A percentile compares a stretch with the other conserved stretches of the same genome.
phyloP scores from a whole-genome alignment of 2,113 vertebrate species.

The Hypanus sabinus region DNA sequence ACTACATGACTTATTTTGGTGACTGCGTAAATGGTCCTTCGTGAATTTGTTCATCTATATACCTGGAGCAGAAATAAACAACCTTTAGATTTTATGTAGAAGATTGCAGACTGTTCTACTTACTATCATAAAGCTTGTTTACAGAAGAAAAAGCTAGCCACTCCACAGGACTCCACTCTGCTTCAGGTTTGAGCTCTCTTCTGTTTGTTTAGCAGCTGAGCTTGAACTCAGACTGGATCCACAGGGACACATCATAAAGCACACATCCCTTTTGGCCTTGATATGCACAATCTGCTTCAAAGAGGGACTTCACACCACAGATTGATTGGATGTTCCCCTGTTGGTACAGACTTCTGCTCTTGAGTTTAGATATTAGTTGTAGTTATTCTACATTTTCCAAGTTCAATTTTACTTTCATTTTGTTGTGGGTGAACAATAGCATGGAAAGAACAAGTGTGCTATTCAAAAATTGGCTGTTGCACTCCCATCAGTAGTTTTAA shows the following conservation, averaged over 20 bases:
- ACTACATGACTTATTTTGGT: neutral
- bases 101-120: constrained; percentile 7
- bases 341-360: constrained; percentile 26
- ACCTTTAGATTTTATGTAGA: constrained; percentile 3
- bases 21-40: neutral
- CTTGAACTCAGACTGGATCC: constrained; percentile 34
- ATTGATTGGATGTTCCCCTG: constrained; percentile 31
- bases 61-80: neutral
- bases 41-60: neutral
- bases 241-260: constrained; percentile 33
- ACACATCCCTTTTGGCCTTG: constrained; percentile 36
- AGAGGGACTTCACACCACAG: constrained; percentile 35
- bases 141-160: constrained; percentile 32
- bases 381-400: constrained; percentile 34
- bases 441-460: neutral
- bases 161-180: constrained; percentile 24
- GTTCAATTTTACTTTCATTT: constrained; percentile 21
- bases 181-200: constrained; percentile 26
- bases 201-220: constrained; percentile 36
- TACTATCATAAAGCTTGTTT: constrained; percentile 32
- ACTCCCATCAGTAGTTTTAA: neutral
- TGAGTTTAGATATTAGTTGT: constrained; percentile 1
- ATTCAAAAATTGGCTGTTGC: neutral
- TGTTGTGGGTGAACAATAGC: neutral
- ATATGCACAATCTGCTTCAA: constrained; percentile 34